A percentile compares a stretch with the other conserved stretches of the same genome.
Conservation (phyloP, 2,113 vertebrate species). For the rat (Rattus norvegicus) region DNA sequence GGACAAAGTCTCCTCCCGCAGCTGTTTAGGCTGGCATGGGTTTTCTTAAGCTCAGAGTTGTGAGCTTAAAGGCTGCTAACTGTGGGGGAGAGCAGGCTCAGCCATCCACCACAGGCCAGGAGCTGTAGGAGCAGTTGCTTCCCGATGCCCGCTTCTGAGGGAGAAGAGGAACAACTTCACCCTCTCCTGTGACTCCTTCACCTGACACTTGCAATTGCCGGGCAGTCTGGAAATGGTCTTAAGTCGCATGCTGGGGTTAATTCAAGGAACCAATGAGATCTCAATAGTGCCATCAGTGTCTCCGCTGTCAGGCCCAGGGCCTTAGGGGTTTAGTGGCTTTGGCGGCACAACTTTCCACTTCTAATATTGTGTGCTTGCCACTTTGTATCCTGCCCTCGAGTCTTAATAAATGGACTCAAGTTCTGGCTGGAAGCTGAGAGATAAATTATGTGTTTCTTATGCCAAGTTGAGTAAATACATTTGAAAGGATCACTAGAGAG, state of each 20-base stretch:
- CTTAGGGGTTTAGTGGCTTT: background rate
- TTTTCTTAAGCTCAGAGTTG: background rate
- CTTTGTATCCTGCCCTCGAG: constrained; percentile 27
- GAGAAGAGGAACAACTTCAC: background rate
- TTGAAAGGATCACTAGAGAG: constrained; percentile 66
- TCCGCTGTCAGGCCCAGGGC: background rate
- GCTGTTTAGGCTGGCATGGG: background rate
- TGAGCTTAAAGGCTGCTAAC: background rate
- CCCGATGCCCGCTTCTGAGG: background rate
- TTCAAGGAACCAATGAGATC: constrained; percentile 54
- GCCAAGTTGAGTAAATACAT: constrained; percentile 71
- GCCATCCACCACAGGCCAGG: background rate
- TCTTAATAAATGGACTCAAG: constrained; percentile 66
- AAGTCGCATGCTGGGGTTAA: constrained; percentile 16
- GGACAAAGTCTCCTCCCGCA: background rate
- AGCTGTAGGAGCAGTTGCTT: background rate
- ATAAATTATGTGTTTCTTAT: constrained; percentile 76
- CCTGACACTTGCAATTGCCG: constrained; percentile 65
- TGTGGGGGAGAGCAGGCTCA: background rate
- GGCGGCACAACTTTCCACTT: constrained; percentile 23
- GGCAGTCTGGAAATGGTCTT: constrained; percentile 59
- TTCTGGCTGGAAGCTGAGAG: constrained; percentile 61
- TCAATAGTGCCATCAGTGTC: constrained; percentile 28
- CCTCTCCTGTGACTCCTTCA: constrained; percentile 57
- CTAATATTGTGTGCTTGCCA: background rate